Percentiles rank a stretch among this genome's conserved stretches.
Conservation (phyloP, 2,113 vertebrate genomes). For the Pelecanus crispus region DNA sequence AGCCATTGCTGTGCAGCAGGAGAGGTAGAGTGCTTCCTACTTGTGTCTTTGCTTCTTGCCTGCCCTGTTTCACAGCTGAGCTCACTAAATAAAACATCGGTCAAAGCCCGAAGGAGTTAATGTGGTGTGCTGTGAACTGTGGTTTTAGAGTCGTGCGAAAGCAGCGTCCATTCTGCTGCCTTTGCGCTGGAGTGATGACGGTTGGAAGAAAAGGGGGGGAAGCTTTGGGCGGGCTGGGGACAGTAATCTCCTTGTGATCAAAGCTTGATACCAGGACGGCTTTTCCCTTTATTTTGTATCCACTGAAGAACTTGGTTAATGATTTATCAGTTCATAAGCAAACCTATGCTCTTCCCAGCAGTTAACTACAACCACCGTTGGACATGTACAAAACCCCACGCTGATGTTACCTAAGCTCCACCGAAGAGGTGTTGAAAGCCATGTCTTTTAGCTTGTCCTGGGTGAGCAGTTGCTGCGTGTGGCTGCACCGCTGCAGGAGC, state of each 20-base stretch:
- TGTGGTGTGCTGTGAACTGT: not conserved
- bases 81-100: not conserved
- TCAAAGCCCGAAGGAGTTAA: not conserved
- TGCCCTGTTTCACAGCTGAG: not conserved
- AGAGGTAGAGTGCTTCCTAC: not conserved
- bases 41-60: rapidly evolving
- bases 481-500: not conserved
- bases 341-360: not conserved
- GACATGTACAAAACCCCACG: rapidly evolving
- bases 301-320: not conserved
- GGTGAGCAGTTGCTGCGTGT: not conserved
- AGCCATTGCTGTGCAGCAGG: not conserved
- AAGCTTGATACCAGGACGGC: not conserved
- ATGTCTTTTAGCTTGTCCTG: not conserved
- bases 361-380: not conserved
- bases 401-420: not conserved
- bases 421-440: rapidly evolving
- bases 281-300: not conserved
- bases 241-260: not conserved
- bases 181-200: not conserved
- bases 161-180: not conserved
- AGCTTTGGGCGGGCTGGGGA: not conserved
- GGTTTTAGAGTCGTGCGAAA: not conserved
- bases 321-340: not conserved
- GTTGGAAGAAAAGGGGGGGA: not conserved